These are phyloP conservation scores for Neomonachus schauinslandi DNA, from an alignment of 2,113 vertebrate genomes.

Conservation along the genomic window DNA sequence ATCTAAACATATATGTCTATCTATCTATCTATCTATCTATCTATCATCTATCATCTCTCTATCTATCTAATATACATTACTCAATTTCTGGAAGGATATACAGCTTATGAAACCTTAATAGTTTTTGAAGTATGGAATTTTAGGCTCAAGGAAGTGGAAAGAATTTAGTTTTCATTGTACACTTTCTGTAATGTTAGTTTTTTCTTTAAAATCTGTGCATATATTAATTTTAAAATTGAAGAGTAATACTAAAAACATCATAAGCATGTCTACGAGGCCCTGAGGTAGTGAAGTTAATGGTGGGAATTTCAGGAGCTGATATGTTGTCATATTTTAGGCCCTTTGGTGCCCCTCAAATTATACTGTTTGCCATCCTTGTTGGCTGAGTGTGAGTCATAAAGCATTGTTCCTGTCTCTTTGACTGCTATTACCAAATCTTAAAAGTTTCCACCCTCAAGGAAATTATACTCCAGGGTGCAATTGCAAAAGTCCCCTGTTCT, in stretches of 20 bases:
- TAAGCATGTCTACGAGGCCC: neutral
- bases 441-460: neutral
- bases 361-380: neutral
- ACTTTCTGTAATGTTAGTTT: neutral
- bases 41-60: neutral
- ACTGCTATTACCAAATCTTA: conserved; percentile 20
- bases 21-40: neutral
- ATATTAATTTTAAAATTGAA: conserved; percentile 19
- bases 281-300: neutral
- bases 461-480: neutral
- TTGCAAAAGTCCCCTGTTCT: neutral
- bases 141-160: neutral
- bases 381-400: neutral
- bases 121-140: neutral
- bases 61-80: neutral
- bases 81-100: conserved; percentile 10
- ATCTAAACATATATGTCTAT: neutral
- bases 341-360: neutral
- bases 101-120: neutral
- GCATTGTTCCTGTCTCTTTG: neutral
- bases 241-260: neutral
- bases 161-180: neutral
- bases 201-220: neutral
- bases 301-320: neutral
- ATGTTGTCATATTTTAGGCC: neutral